Percentiles rank a stretch among this genome's conserved stretches.
Conservation (phyloP, 2,888 invertebrate genomes). For the Busseola fusca region DNA sequence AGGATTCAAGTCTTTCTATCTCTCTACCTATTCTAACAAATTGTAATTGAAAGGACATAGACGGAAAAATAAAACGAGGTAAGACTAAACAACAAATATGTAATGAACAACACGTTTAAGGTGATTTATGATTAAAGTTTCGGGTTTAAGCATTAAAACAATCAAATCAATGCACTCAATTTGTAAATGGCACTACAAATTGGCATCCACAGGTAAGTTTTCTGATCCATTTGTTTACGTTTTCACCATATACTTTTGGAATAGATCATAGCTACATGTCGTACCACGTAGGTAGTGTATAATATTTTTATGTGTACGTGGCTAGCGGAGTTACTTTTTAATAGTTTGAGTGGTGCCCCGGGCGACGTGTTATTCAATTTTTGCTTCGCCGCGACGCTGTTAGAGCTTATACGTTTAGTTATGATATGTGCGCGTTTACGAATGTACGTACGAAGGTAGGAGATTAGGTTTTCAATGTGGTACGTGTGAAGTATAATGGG, state of each 20-base stretch:
- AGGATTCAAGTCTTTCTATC: not conserved
- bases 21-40: not conserved
- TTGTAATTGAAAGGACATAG: not conserved
- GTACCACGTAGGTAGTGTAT: slow-evolving; percentile 17
- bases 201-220: not conserved
- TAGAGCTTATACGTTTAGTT: slow-evolving; percentile 50
- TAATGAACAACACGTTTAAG: not conserved
- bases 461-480: not conserved
- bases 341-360: slow-evolving; percentile 77
- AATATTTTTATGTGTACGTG: slow-evolving; percentile 47
- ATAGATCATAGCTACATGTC: slow-evolving; percentile 9
- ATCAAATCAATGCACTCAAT: not conserved
- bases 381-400: slow-evolving; percentile 62
- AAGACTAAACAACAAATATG: too few relatives aligned
- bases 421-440: slow-evolving; percentile 21
- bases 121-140: not conserved
- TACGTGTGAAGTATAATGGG: not conserved
- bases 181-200: not conserved
- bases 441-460: not conserved
- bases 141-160: not conserved
- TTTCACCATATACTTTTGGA: not conserved
- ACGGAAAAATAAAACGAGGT: too few relatives aligned
- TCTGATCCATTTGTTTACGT: not conserved
- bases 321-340: slow-evolving; percentile 68
- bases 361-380: slow-evolving; percentile 72